Evolutionary conservation across 2,888 invertebrate genomes (phyloP).

Genomic region (Cheilosia impressa): DNA sequence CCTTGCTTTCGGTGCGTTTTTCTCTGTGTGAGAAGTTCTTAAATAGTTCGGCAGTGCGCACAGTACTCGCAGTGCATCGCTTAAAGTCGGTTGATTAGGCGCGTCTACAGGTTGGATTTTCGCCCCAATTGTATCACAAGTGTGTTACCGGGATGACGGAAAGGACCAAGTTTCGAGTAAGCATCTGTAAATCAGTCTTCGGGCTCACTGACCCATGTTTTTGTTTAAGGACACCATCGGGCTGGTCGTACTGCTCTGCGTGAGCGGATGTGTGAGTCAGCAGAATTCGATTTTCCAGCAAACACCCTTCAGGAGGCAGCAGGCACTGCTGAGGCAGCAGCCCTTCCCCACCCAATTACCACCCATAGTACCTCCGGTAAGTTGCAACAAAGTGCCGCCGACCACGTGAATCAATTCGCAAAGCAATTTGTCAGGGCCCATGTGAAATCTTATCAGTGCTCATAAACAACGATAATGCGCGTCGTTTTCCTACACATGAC

Average conservation of each 20-base stretch:
- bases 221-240: constrained; percentile 54
- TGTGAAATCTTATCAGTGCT: constrained; percentile 54
- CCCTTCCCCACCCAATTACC: constrained; percentile 77
- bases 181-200: background rate
- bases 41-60: constrained; percentile 42
- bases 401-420: constrained; percentile 52
- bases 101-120: background rate
- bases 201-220: background rate
- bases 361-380: constrained; percentile 78
- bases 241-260: constrained; percentile 57
- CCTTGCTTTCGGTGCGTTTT: constrained; percentile 66
- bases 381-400: constrained; percentile 20
- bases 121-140: background rate
- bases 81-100: constrained; percentile 56
- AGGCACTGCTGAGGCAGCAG: constrained; percentile 71
- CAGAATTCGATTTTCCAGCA: constrained; percentile 79
- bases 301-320: constrained; percentile 79
- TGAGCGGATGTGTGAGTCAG: constrained; percentile 77
- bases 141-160: constrained; percentile 72
- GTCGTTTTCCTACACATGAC: constrained; percentile 42
- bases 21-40: constrained; percentile 51
- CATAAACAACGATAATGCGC: constrained; percentile 68
- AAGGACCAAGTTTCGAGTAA: constrained; percentile 76
- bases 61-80: constrained; percentile 51
- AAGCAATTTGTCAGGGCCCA: constrained; percentile 65